Percentiles rank a stretch among this genome's conserved stretches.
phyloP scores from a whole-genome alignment of 2,888 invertebrate species.

The Saturnia pavonia region DNA sequence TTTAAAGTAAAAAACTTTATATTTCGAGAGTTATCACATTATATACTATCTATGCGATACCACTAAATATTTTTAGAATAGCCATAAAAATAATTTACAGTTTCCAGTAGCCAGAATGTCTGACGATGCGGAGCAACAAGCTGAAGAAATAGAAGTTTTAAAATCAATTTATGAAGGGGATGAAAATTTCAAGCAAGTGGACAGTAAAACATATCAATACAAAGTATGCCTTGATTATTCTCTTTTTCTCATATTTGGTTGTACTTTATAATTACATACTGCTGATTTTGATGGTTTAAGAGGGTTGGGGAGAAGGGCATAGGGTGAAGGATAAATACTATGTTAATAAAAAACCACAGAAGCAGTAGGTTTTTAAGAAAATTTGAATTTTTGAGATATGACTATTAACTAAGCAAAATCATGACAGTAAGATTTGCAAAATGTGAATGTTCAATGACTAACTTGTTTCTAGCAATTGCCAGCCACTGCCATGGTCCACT shows the following conservation, averaged over 20 bases:
- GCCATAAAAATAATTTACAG: constrained; percentile 8
- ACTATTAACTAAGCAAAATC: too few relatives aligned
- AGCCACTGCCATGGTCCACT: too few relatives aligned
- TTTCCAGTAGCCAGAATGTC: constrained; percentile 49
- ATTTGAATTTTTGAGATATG: too few relatives aligned
- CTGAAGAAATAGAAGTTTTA: constrained; percentile 95
- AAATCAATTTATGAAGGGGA: constrained; percentile 97
- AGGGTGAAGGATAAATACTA: too few relatives aligned
- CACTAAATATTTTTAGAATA: background rate
- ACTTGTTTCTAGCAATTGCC: too few relatives aligned
- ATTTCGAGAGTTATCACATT: background rate
- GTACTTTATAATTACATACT: too few relatives aligned
- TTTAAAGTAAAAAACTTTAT: background rate
- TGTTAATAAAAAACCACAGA: too few relatives aligned
- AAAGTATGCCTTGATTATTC: constrained; percentile 83
- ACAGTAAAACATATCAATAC: constrained; percentile 92
- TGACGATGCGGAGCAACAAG: constrained; percentile 85
- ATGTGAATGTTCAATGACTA: too few relatives aligned
- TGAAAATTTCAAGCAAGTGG: constrained; percentile 90
- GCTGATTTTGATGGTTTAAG: too few relatives aligned
- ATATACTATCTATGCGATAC: background rate
- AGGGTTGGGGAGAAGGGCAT: too few relatives aligned
- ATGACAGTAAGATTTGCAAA: too few relatives aligned
- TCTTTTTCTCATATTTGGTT: background rate
- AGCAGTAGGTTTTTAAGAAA: too few relatives aligned